A percentile compares a stretch with the other conserved stretches of the same genome.
phyloP scores from a whole-genome alignment of 2,888 invertebrate genomes.

The Polydesmus complanatus region DNA sequence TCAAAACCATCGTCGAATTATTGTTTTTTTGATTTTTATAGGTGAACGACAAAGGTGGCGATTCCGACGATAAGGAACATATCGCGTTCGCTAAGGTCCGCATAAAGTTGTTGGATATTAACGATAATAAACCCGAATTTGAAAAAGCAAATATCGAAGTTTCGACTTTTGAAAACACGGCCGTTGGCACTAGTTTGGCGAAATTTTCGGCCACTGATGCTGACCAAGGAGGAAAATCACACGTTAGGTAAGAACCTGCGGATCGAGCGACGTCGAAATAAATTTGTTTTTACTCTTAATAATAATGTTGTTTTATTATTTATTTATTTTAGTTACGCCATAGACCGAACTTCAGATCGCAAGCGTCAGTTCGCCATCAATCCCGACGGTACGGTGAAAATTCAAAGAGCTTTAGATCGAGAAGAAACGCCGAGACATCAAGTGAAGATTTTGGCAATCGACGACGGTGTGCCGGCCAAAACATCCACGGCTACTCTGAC shows the following conservation, averaged over 20 bases:
- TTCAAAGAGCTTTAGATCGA: slow-evolving; percentile 78
- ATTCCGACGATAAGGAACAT: slow-evolving; percentile 79
- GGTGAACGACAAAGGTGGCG: slow-evolving; percentile 25
- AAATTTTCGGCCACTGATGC: slow-evolving; percentile 91
- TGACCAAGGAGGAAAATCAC: slow-evolving; percentile 51
- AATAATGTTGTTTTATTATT: slow-evolving; percentile 1
- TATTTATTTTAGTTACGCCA: slow-evolving; percentile 46
- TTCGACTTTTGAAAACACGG: slow-evolving; percentile 79
- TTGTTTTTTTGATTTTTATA: neutral
- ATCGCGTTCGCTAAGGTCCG: slow-evolving; percentile 92
- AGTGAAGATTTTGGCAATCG: slow-evolving; percentile 88
- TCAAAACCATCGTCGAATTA: neutral
- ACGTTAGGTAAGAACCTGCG: slow-evolving; percentile 22
- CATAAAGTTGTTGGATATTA: slow-evolving; percentile 74
- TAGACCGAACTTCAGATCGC: slow-evolving; percentile 80
- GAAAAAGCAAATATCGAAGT: slow-evolving; percentile 86
- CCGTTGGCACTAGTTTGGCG: slow-evolving; percentile 76
- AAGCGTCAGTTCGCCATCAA: slow-evolving; percentile 88
- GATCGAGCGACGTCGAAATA: slow-evolving; percentile 13
- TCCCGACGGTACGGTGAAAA: slow-evolving; percentile 86
- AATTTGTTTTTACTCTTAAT: too few species aligned
- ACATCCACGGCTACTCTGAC: slow-evolving; percentile 87
- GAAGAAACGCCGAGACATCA: slow-evolving; percentile 92
- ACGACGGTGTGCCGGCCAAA: slow-evolving; percentile 78
- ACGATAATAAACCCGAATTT: slow-evolving; percentile 93